Evolutionary conservation across 2,888 invertebrate genomes (phyloP).

Genomic region (Pammene aurita): DNA sequence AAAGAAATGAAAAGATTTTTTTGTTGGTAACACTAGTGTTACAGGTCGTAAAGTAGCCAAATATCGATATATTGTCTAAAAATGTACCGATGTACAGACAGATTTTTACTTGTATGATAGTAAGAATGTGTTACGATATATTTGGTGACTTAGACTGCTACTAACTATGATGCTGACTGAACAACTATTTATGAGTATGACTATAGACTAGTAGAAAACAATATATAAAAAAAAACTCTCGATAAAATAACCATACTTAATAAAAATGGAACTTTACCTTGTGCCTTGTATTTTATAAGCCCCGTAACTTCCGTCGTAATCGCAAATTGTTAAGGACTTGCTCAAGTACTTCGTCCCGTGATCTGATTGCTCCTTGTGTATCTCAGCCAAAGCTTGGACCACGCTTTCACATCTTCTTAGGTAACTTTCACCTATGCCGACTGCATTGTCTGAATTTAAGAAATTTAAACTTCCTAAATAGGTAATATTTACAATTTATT

Average conservation of each 20-base stretch:
- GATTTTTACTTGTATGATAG: too few relatives aligned
- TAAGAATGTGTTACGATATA: too few relatives aligned
- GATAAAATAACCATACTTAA: not conserved
- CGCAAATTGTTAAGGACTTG: conserved; percentile 81
- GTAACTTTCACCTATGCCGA: conserved; percentile 81
- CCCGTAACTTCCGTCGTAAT: conserved; percentile 87
- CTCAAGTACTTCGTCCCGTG: conserved; percentile 84
- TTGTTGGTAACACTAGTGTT: too few relatives aligned
- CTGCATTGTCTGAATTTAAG: conserved; percentile 67
- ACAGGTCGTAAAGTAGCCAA: too few relatives aligned
- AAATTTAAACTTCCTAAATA: not conserved
- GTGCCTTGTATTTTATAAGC: conserved; percentile 78
- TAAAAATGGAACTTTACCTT: conserved; percentile 63
- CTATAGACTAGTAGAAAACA: too few relatives aligned
- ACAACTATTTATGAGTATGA: too few relatives aligned
- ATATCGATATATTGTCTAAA: too few relatives aligned
- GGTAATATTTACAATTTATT: too few relatives aligned
- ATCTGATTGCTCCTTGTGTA: conserved; percentile 79
- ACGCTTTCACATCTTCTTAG: conserved; percentile 87
- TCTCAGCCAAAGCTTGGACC: conserved; percentile 77
- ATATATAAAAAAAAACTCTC: not conserved
- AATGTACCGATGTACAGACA: too few relatives aligned
- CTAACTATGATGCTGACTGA: too few relatives aligned
- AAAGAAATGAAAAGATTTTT: too few relatives aligned
- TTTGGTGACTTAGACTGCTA: too few relatives aligned